Evolutionary conservation across 1,140 invertebrate species (phyloP).

Genomic region (Temnothorax longispinosus): DNA sequence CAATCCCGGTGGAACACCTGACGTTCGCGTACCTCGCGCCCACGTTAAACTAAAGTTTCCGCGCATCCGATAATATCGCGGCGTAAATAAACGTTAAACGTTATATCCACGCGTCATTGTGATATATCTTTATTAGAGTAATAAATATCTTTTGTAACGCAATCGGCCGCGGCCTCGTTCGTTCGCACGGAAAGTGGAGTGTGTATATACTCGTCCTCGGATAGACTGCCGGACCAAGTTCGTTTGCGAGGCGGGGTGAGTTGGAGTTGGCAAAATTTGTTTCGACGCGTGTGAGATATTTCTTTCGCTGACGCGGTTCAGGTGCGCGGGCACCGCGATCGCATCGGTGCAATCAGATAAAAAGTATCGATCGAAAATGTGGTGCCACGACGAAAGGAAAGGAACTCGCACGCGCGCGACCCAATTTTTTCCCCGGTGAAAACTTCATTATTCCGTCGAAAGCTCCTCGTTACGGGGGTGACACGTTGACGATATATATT

Average conservation of each 20-base stretch:
- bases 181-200: constrained; percentile 25
- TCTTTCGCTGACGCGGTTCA: not conserved
- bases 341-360: constrained; percentile 17
- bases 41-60: constrained; percentile 40
- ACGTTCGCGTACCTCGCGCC: constrained; percentile 32
- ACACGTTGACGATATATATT: constrained; percentile 53
- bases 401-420: constrained; percentile 4
- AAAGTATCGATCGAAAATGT: constrained; percentile 26
- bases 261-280: constrained; percentile 20
- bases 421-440: constrained; percentile 39
- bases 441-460: constrained; percentile 60
- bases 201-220: not conserved
- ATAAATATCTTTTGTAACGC: constrained; percentile 45
- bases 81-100: constrained; percentile 53
- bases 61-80: constrained; percentile 31
- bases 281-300: constrained; percentile 8
- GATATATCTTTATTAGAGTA: constrained; percentile 47
- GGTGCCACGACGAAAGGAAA: not conserved
- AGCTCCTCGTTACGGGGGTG: constrained; percentile 45
- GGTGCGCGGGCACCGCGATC: not conserved
- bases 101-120: constrained; percentile 36
- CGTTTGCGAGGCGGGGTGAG: not conserved
- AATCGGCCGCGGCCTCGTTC: constrained; percentile 12
- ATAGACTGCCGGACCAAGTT: not conserved
- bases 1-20: constrained; percentile 46